Evolutionary conservation across 2,113 vertebrate genomes (phyloP).

Genomic region (Odobenus rosmarus): DNA sequence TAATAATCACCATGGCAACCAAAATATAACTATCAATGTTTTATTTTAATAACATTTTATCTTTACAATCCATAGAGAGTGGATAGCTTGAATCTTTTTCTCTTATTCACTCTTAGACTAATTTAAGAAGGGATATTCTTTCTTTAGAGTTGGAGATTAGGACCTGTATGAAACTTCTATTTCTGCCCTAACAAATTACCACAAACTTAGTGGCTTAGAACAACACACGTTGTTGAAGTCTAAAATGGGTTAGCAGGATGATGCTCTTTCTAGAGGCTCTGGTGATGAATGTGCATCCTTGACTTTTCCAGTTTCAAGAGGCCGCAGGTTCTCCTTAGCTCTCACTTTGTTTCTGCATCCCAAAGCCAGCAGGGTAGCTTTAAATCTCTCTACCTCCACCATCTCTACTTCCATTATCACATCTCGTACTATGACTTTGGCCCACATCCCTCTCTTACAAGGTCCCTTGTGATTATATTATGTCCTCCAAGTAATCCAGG

Average conservation of each 20-base stretch:
- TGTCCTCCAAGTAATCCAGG: neutral
- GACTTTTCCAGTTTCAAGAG: neutral
- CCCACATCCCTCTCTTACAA: neutral
- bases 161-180: neutral
- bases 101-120: conserved; percentile 2
- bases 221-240: neutral
- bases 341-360: accelerated
- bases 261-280: neutral
- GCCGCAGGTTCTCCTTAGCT: neutral
- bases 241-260: neutral
- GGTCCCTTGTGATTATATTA: neutral
- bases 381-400: neutral
- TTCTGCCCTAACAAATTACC: neutral
- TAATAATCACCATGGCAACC: conserved; percentile 68
- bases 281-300: neutral
- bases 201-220: neutral
- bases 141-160: neutral
- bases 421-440: neutral
- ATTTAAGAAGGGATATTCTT: conserved; percentile 16
- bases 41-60: conserved; percentile 69
- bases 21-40: conserved; percentile 39
- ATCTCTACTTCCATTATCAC: neutral
- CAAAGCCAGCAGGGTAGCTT: neutral
- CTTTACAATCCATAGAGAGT: conserved; percentile 11
- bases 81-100: neutral